Conservation (phyloP, 2,888 invertebrate species). For the Carterocephalus palaemon region DNA sequence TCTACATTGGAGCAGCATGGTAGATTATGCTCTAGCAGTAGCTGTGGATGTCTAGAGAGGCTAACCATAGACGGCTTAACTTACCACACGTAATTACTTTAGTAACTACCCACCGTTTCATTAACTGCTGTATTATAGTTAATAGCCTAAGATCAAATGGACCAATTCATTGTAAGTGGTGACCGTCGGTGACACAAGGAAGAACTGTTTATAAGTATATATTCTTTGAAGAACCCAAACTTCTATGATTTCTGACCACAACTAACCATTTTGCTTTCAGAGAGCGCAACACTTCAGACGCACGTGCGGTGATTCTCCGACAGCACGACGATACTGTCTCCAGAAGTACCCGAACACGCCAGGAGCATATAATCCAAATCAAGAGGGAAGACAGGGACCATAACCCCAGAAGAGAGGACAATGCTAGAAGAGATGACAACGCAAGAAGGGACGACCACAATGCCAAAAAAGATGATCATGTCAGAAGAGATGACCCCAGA, state of each 20-base stretch:
- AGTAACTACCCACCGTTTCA: too few species aligned
- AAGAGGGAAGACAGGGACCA: constrained; percentile 17
- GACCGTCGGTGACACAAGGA: too few species aligned
- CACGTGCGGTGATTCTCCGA: constrained; percentile 59
- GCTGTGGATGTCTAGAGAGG: too few species aligned
- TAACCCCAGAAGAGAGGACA: constrained; percentile 24
- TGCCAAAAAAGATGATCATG: constrained; percentile 36
- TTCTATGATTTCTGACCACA: not conserved
- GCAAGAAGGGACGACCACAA: constrained; percentile 58
- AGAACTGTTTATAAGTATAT: too few species aligned
- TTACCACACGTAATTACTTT: too few species aligned
- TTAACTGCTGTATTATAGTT: too few species aligned
- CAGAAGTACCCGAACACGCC: constrained; percentile 50
- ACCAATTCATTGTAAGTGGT: too few species aligned
- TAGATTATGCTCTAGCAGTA: too few species aligned
- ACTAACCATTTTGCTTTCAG: constrained; percentile 45
- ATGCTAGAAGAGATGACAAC: constrained; percentile 43
- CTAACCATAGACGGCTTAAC: too few species aligned
- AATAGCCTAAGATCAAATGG: too few species aligned
- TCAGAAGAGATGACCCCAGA: constrained; percentile 35
- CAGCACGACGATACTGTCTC: constrained; percentile 76
- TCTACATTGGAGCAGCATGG: too few species aligned
- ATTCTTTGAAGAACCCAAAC: too few species aligned
- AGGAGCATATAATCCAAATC: constrained; percentile 29
- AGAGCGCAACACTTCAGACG: constrained; percentile 72